Evolutionary conservation across 2,888 invertebrate genomes (phyloP), one percentile per base, ranked within the genome.

Genomic region (Empis stercorea): DNA sequence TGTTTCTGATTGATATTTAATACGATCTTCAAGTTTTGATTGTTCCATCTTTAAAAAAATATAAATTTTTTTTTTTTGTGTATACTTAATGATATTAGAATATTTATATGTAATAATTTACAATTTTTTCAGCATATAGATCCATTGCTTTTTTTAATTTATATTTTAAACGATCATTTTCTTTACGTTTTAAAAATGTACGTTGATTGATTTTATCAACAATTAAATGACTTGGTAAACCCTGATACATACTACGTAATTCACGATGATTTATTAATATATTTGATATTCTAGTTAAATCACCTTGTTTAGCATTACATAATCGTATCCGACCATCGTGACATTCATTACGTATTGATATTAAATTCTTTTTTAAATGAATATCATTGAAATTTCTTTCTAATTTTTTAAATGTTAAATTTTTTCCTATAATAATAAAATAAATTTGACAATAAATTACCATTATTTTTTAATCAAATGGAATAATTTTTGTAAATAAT

Each of bases 161-260:
- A 53, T 57, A 56, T n/a, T 51, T 52, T 11, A 67, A 52, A 11
- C 62, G 64, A 60, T 69, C 68, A 1, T 59, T 57, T 47, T 67
- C 66, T 49, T 68, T 69, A 10, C 66, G 60, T 55, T 64, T 52
- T 2, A 63, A 58, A 59, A 69, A 69, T 6, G 67, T 64, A 3
- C 63, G 59, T 48, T 67, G 65, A 55, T 66, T 63, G 9, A 69
- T 65, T 34, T 66, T 65, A 23, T 68, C 66, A 15, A 59, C 59
- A 10, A 68, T 63, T 49, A 60, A 30, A 32, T 64, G 55, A 15
- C 63, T 56, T 30, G 67, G 65, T 65, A 68, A 66, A 16, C 58
- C 57, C 42, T 64, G 59, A 45, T 66, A 69, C 1, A 68, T 47
- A 3, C 65, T 57, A 50, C 65, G 63, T 60, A 66, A 59, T 27